Evolutionary conservation across 2,888 invertebrate genomes (phyloP).

Genomic region (Aethes cnicana): DNA sequence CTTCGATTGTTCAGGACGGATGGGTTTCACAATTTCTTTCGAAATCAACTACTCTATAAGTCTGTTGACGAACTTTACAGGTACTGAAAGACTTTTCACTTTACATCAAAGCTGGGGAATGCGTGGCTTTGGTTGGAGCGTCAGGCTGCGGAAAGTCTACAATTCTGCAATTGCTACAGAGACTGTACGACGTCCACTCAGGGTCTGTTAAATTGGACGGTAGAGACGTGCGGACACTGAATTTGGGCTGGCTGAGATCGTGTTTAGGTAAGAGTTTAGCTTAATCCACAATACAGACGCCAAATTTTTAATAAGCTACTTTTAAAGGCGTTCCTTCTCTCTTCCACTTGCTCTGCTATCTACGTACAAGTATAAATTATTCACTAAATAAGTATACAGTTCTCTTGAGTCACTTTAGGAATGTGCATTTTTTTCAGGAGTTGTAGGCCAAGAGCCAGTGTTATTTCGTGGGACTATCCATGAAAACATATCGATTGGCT

Average conservation of each 20-base stretch:
- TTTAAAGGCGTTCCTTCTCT: too few species aligned
- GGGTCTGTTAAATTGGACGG: slow-evolving; percentile 85
- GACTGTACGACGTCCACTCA: slow-evolving; percentile 86
- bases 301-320: neutral
- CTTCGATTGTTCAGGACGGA: too few species aligned
- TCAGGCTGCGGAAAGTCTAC: slow-evolving; percentile 93
- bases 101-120: slow-evolving; percentile 85
- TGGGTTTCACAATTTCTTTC: neutral
- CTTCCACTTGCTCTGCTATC: too few species aligned
- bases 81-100: slow-evolving; percentile 86
- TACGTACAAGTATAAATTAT: too few species aligned
- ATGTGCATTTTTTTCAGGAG: slow-evolving; percentile 80
- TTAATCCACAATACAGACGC: neutral
- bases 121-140: slow-evolving; percentile 87
- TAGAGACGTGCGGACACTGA: slow-evolving; percentile 85
- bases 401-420: too few species aligned
- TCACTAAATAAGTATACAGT: too few species aligned
- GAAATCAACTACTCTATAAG: neutral
- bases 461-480: slow-evolving; percentile 90
- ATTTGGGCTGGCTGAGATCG: slow-evolving; percentile 88
- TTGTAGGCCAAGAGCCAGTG: slow-evolving; percentile 94
- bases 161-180: slow-evolving; percentile 87
- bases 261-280: slow-evolving; percentile 81
- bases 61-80: slow-evolving; percentile 44
- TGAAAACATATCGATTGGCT: slow-evolving; percentile 88